Base-by-base conservation (phyloP, 2,888 invertebrate species). In the Prenolepis imparis region DNA sequence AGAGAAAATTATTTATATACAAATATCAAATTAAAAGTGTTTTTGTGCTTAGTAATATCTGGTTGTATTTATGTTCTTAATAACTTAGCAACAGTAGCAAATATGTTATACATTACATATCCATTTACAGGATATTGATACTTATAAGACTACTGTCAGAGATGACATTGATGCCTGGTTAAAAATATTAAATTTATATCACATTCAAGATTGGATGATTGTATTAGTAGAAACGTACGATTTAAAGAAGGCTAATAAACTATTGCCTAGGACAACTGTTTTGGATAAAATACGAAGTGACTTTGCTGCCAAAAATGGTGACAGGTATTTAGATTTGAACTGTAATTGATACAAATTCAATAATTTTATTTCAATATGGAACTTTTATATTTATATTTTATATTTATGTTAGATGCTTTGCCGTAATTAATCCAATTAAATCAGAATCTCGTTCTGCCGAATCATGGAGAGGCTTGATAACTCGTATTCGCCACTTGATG, bases 251-350 rank as follows among this genome's bases (percentile, higher is more conserved):
- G 97, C 98, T 74, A 98, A 98, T 93, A 99, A 99, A 95, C 95
- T 99, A 21, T 95, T 99, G 78, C 98, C 98, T 1, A 96, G 99
- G 89, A 98, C 98, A 18, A 99, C 99, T 3, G 99, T 99, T 32
- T 95, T 98, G 90, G 99, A 99, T 95, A 99, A 98, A 96, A 98
- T 99, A 86, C 97, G 98, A 91, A 97, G 97, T 92, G 99, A 99
- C 95, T 99, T 99, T 96, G 98, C 98, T 77, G 96, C 97, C 32
- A 99, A 99, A 95, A 97, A 98, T 94, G 98, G 96, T 85, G 96
- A 97, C 89, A 95, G 96, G 96, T 96, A 92, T 88, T 88, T 68
- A 39, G 48, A 32, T 82, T 82, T 39, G 77, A 74, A 39, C 52
- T 55, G 57, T 52, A 82, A 77, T 66, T 21, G 48, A 55, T 48